Conservation (phyloP, 2,888 invertebrate species). For the Hypomecis punctinalis region DNA sequence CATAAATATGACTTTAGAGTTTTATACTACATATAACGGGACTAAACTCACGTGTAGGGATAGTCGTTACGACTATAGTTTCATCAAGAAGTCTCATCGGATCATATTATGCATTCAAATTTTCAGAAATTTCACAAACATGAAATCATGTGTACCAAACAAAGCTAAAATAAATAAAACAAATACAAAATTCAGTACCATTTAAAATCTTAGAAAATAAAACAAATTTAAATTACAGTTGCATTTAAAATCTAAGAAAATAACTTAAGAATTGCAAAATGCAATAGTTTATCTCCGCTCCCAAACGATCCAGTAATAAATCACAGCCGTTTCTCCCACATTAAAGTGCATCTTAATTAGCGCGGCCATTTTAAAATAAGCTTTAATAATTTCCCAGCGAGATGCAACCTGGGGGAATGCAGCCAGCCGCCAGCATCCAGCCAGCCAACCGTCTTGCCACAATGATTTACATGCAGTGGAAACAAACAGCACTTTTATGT, state of each 20-base stretch:
- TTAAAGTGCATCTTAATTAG: conserved; percentile 35
- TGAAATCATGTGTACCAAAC: too few relatives aligned
- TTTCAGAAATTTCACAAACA: too few relatives aligned
- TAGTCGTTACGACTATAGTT: too few relatives aligned
- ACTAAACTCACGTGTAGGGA: too few relatives aligned
- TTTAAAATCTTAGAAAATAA: background rate
- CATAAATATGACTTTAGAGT: too few relatives aligned
- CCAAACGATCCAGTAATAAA: conserved; percentile 26
- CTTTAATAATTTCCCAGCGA: conserved; percentile 27
- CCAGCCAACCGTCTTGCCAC: conserved; percentile 12
- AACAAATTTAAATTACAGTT: too few relatives aligned
- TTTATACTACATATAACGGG: too few relatives aligned
- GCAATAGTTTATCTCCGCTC: conserved; percentile 1
- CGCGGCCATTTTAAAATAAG: conserved; percentile 31
- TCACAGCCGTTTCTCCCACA: conserved; percentile 25
- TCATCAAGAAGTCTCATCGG: too few relatives aligned
- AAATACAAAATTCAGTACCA: too few relatives aligned
- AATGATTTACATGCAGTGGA: conserved; percentile 19
- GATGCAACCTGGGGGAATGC: conserved; percentile 16
- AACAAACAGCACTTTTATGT: conserved; percentile 9
- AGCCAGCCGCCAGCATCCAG: conserved; percentile 2
- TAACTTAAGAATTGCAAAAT: background rate
- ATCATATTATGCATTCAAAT: too few relatives aligned
- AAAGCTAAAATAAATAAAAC: too few relatives aligned
- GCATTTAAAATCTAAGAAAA: background rate